Evolutionary conservation across 92 coral and sea anemone genomes (phyloP), one percentile per base, ranked within the genome.

Genomic region (Zoanthus solanderi): DNA sequence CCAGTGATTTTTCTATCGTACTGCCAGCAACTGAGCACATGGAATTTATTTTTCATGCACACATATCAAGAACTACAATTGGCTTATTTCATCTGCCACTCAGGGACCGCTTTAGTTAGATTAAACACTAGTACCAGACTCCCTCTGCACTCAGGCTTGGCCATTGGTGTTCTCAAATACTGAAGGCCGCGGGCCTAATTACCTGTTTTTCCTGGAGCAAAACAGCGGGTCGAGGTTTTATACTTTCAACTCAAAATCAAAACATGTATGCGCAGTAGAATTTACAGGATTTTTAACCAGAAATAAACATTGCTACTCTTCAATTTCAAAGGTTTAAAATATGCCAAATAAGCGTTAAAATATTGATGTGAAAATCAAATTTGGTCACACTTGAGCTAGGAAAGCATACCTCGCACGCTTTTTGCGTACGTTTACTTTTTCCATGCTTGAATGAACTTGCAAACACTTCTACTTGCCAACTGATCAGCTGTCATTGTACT

Each of bases 21-120:
- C 50, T 72, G 76, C 76, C 76, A 72, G 76, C 76, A 72, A 37
- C 76, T 72, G 76, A 72, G 76, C 76, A 72, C 52, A 72, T 9
- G 76, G 76, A 72, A 9, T 34, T 32, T 72, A 31, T 72, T 72
- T 37, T 37, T 17, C 76, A 63, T 16, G 71, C 71, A 63, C 16
- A 63, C 30, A 63, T 63, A 63, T 63, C 71, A 71, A 71, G 37
- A 71, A 71, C 75, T 71, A 71, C 17, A 71, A 32, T 71, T 71
- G 75, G 75, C 75, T 71, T 23, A 32, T 71, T 71, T n/a, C 12
- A 48, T 48, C 58, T 47, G 79, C 79, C 58, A 75, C 30, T 75
- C 61, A 50, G 79, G 60, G 60, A 75, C 47, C 16, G 79, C 79
- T 75, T 75, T 75, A 75, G 60, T 75, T 75, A 75, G 60, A 75